Base-by-base conservation (phyloP, 2,888 invertebrate genomes). In the Xiphydria camelus region DNA sequence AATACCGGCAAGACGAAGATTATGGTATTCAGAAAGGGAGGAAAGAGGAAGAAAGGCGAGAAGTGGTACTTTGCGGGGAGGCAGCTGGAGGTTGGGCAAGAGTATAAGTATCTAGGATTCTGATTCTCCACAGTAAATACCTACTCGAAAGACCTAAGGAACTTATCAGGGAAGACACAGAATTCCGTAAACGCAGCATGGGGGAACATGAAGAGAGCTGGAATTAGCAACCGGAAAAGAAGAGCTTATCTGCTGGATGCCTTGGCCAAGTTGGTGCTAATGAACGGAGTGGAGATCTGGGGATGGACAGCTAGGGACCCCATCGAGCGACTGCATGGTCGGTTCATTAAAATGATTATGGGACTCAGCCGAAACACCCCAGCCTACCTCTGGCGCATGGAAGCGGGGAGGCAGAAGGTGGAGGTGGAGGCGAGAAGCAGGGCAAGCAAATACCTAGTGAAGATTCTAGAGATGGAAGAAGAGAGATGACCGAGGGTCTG, bases 1-100 rank as follows among this genome's bases (percentile, higher is more conserved):
- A 53, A 53, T 18, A 21, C 43, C 2, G n/a, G 37, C 0, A 53
- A 53, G 41, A 50, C 45, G 7, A 55, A 50, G 36, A 22, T 50
- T 12, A 44, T 50, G 36, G 35, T 50, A 12, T 50, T 48, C 18
- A 47, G 37, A 19, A 42, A 37, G 12, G 47, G 47, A 3, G 46
- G 46, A n/a, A 29, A 40, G 20, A 31, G 17, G 9, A 44, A 31
- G 17, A 25, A 31, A 12, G 38, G 34, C 4, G 14, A 20, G 10
- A 23, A 25, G 10, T 50, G 45, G 45, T 10, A 18, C 2, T 45
- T 32, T 6, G 25, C 39, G 10, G 32, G 22, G 1, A 23, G 38
- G 18, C 26, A 39, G 3, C 4, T 49, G 7, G 42, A 50, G 7
- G 41, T 39, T 7, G 54, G 49, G 1, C 43, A 36, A 0, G 41